Base-by-base conservation (phyloP, 2,113 vertebrate genomes). In the Phasianus colchicus region DNA sequence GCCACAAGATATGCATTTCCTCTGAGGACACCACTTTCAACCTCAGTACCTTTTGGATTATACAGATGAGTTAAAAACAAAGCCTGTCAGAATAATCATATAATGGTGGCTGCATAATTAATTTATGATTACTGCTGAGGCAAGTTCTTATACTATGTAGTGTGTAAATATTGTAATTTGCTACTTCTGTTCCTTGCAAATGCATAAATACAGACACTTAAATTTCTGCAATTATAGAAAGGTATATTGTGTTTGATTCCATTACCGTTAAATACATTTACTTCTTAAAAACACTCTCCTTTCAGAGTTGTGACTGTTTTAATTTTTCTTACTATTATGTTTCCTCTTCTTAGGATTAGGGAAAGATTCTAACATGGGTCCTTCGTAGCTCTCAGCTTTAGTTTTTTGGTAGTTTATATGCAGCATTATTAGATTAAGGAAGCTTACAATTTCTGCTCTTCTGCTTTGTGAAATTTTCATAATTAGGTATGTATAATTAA, bases 401-500 rank as follows among this genome's bases (percentile, higher is more conserved):
- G 10, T 38, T 78, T 96, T 82, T 88, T 75, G 57, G 43, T 58
- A 20, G 54, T 48, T 96, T 91, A 85, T 65, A 86, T 95, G 40
- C 36, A 90, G 11, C 11, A 43, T 82, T 96, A 93, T 86, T 93
- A 89, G 21, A 7, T 3, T 65, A 75, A 57, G 58, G 61, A 93
- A 80, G 30, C 76, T 71, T 92, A 40, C n/a, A 9, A 70, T 85
- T 89, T 81, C 70, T 84, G 15, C 55, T 66, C 34, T 94, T 93
- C 50, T 71, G 16, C 86, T 95, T 81, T 71, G 86, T 84, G 63
- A 65, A 95, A 91, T 93, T 81, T 92, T 96, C 47, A 69, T 95
- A 97, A 97, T 96, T 97, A 93, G 52, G 58, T 97, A 73, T 70
- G 34, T 96, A 72, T 96, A 97, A 97, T 96, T 97, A 96, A 97